These are phyloP conservation scores for Pedetes capensis DNA, from an alignment of 2,113 vertebrate species.

Conservation along the genomic window DNA sequence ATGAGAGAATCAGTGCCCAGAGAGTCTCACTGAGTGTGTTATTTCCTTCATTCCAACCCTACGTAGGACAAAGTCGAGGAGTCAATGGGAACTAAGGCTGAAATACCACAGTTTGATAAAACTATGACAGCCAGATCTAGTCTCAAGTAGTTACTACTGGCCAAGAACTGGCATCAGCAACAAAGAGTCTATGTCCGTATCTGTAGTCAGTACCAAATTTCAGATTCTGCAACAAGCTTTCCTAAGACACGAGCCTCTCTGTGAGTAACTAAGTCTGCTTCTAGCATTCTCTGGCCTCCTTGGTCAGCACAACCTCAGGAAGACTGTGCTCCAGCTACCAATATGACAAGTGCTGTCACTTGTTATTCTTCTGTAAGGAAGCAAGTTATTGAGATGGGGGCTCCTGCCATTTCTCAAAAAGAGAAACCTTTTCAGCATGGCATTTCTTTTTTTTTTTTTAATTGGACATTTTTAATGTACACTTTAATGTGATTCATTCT, in stretches of 20 bases:
- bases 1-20: neutral
- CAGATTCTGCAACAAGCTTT: neutral
- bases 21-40: neutral
- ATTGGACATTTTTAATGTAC: too few relatives aligned
- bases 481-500: too few relatives aligned
- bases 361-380: conserved; percentile 39
- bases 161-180: neutral
- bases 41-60: neutral
- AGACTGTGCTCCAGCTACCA: neutral
- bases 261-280: neutral
- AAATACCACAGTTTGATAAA: neutral
- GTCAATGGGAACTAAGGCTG: neutral
- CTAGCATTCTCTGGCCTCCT: neutral
- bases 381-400: neutral
- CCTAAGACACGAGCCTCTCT: neutral
- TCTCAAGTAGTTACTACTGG: neutral
- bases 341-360: neutral
- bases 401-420: conserved; percentile 32
- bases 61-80: neutral
- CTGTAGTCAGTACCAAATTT: neutral
- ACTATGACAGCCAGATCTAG: neutral
- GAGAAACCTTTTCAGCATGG: conserved; percentile 43
- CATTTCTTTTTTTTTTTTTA: too few relatives aligned
- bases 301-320: neutral
- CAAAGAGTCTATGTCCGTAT: neutral